Percentiles rank a stretch among this genome's conserved stretches.
phyloP scores from a whole-genome alignment of 2,113 vertebrate genomes.

The Xiphias gladius region DNA sequence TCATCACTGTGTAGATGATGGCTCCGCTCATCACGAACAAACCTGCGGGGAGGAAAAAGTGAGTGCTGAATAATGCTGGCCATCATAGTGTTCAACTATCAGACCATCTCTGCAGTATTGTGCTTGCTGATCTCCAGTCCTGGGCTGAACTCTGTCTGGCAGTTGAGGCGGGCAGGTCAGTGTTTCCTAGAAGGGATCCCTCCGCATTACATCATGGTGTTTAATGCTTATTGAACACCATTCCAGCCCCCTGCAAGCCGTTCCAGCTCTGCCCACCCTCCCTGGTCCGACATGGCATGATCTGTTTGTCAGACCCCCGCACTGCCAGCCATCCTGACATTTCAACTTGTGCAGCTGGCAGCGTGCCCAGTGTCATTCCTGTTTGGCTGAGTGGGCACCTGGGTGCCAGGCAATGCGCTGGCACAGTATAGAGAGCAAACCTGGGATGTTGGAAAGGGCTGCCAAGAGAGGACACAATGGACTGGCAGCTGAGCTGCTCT shows the following conservation, averaged over 20 bases:
- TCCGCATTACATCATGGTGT: constrained; percentile 24
- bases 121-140: constrained; percentile 35
- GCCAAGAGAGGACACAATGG: constrained; percentile 71
- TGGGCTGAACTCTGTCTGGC: constrained; percentile 40
- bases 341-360: constrained; percentile 67
- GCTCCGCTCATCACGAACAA: constrained; percentile 95
- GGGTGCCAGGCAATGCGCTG: constrained; percentile 55
- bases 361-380: constrained; percentile 55
- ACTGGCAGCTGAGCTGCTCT: constrained; percentile 45
- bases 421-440: constrained; percentile 55
- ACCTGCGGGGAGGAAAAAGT: constrained; percentile 80
- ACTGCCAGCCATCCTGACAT: constrained; percentile 76
- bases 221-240: constrained; percentile 31
- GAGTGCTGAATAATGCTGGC: background rate
- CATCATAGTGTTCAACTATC: background rate
- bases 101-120: constrained; percentile 17
- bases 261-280: constrained; percentile 41
- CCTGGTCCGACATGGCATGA: constrained; percentile 45
- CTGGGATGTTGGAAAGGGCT: constrained; percentile 68
- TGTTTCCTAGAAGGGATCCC: constrained; percentile 43
- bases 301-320: constrained; percentile 54
- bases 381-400: constrained; percentile 80
- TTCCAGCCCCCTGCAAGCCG: constrained; percentile 6
- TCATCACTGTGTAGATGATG: constrained; percentile 95
- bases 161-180: constrained; percentile 2